Conservation (phyloP, 1,140 invertebrate genomes). For the Drosophila subobscura region DNA sequence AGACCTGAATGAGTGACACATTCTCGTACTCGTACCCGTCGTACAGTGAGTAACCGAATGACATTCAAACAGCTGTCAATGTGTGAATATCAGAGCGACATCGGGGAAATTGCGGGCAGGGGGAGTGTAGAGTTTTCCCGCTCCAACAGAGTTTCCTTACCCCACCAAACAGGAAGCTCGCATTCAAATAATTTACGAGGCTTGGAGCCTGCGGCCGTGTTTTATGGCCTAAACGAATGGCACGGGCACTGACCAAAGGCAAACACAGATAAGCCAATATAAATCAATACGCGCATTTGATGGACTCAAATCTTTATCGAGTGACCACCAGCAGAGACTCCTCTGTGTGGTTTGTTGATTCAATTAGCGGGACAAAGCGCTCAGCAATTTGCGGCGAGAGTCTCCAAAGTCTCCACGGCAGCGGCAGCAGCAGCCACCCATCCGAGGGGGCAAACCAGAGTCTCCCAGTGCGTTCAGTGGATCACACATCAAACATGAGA, state of each 20-base stretch:
- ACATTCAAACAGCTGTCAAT: constrained; percentile 71
- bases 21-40: not conserved
- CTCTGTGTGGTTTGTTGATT: constrained; percentile 30
- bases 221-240: constrained; percentile 59
- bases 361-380: constrained; percentile 57
- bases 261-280: constrained; percentile 34
- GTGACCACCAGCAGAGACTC: not conserved
- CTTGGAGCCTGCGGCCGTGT: constrained; percentile 16
- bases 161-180: constrained; percentile 29
- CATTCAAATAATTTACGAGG: constrained; percentile 42
- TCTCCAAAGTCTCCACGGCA: constrained; percentile 42
- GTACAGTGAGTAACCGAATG: constrained; percentile 50
- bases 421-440: not conserved
- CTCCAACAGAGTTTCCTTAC: constrained; percentile 40
- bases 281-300: constrained; percentile 43
- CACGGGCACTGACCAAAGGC: not conserved
- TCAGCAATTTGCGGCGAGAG: constrained; percentile 4
- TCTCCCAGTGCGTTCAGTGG: constrained; percentile 4
- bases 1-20: constrained; percentile 41
- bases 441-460: constrained; percentile 14
- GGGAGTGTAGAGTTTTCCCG: constrained; percentile 14
- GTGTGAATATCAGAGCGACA: constrained; percentile 59
- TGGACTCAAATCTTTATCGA: constrained; percentile 16
- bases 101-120: not conserved
- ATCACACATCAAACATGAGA: constrained; percentile 29